These are phyloP conservation scores for Menidia beryllina DNA, from an alignment of 2,113 vertebrate species.

Conservation along the genomic window DNA sequence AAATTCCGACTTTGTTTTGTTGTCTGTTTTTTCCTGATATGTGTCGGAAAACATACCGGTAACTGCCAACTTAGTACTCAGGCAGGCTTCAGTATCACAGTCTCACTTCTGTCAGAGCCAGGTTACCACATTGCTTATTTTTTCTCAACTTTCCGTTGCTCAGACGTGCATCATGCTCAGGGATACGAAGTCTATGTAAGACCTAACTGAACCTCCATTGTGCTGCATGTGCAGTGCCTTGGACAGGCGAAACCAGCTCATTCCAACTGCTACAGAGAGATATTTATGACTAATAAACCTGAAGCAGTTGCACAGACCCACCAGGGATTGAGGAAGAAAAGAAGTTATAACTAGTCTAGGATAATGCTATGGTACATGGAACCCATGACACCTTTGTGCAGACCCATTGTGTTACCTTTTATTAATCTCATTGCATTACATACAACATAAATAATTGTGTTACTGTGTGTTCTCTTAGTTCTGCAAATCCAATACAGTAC, in stretches of 20 bases:
- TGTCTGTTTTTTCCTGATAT: neutral
- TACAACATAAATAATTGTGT: neutral
- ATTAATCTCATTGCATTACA: neutral
- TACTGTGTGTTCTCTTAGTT: conserved; percentile 32
- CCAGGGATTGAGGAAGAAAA: neutral
- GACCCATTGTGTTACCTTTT: neutral
- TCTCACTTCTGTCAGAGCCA: conserved; percentile 21
- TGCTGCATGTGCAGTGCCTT: conserved; percentile 32
- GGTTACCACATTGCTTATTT: conserved; percentile 44
- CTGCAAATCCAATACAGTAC: conserved; percentile 27
- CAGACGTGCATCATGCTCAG: conserved; percentile 21
- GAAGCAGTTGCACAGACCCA: neutral
- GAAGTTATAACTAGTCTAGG: neutral
- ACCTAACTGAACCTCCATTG: conserved; percentile 53
- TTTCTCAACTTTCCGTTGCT: conserved; percentile 34
- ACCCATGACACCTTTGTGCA: neutral
- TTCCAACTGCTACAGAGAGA: conserved; percentile 24
- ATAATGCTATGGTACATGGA: neutral
- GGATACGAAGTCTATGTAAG: conserved; percentile 1
- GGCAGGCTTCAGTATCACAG: conserved; percentile 11
- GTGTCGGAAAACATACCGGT: neutral
- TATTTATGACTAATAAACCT: conserved; percentile 34
- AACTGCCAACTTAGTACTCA: neutral
- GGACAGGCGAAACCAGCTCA: neutral
- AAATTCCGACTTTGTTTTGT: neutral